A percentile compares a stretch with the other conserved stretches of the same genome.
Conservation (phyloP, 2,888 invertebrate species). For the Ypsolopha sequella region DNA sequence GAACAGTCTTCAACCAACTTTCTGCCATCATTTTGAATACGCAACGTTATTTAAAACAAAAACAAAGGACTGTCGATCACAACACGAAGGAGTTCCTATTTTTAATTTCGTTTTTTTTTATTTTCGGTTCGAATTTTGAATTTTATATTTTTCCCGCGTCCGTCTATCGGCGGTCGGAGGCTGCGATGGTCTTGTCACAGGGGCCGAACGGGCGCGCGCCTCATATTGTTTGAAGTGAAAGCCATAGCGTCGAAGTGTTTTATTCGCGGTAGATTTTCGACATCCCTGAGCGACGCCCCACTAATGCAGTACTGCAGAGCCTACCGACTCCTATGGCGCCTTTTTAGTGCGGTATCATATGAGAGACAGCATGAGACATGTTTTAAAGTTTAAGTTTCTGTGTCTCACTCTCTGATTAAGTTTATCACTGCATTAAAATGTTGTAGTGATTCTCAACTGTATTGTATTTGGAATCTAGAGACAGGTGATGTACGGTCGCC, state of each 20-base stretch:
- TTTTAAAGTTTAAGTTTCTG: too few species aligned
- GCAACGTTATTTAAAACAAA: neutral
- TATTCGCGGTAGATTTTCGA: slow-evolving; percentile 58
- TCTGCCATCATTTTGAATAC: slow-evolving; percentile 33
- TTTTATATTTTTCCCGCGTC: neutral
- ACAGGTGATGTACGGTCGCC: too few species aligned
- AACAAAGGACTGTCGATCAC: neutral
- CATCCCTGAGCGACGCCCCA: slow-evolving; percentile 47
- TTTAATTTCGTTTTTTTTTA: neutral
- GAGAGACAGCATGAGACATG: too few species aligned
- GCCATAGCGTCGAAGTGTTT: slow-evolving; percentile 52
- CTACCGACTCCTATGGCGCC: too few species aligned
- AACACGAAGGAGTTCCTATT: neutral
- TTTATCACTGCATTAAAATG: too few species aligned
- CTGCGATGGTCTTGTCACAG: slow-evolving; percentile 36
- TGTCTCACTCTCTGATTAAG: too few species aligned
- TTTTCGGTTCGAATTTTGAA: neutral
- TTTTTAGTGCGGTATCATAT: too few species aligned
- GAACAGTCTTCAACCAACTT: slow-evolving; percentile 35
- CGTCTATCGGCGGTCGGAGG: slow-evolving; percentile 38
- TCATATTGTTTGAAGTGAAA: slow-evolving; percentile 63
- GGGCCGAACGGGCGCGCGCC: slow-evolving; percentile 36
- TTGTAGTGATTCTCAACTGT: too few species aligned
- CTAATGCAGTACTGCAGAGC: slow-evolving; percentile 25
- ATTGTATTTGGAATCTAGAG: too few species aligned